Conservation (phyloP, 2,888 invertebrate genomes). For the Ellobium chinense region DNA sequence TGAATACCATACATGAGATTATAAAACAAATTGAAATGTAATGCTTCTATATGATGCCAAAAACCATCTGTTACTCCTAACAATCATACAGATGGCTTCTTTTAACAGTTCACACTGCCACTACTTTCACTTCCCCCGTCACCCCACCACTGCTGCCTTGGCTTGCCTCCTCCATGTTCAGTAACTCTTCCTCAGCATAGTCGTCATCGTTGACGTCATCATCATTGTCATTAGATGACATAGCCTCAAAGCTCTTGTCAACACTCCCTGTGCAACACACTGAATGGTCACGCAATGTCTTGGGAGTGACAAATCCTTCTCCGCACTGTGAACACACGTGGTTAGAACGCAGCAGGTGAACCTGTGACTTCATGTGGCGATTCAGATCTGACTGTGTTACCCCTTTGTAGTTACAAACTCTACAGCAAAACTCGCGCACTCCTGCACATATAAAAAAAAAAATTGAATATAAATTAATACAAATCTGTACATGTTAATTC, state of each 20-base stretch:
- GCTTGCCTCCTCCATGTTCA: slow-evolving; percentile 27
- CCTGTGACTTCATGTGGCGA: slow-evolving; percentile 80
- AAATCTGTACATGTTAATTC: too few relatives aligned
- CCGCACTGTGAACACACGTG: slow-evolving; percentile 77
- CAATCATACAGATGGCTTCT: neutral
- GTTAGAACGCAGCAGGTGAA: slow-evolving; percentile 78
- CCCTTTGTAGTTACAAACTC: slow-evolving; percentile 79
- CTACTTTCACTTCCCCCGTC: neutral
- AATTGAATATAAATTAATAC: neutral
- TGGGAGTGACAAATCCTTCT: slow-evolving; percentile 76
- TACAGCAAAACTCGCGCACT: slow-evolving; percentile 79
- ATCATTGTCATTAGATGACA: neutral
- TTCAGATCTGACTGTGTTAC: slow-evolving; percentile 80
- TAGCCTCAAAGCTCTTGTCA: slow-evolving; percentile 36
- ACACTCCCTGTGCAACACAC: slow-evolving; percentile 58
- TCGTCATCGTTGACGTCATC: slow-evolving; percentile 27
- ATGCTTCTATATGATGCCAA: too few relatives aligned
- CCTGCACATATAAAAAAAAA: slow-evolving; percentile 64
- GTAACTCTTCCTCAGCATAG: slow-evolving; percentile 20
- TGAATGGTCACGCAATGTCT: slow-evolving; percentile 81
- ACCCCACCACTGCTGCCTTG: slow-evolving; percentile 11
- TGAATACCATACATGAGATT: too few relatives aligned
- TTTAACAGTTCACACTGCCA: neutral
- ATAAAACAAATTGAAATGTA: too few relatives aligned
- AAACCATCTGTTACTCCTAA: too few relatives aligned